phyloP scores from a whole-genome alignment of 2,113 vertebrate genomes.

The Cervus canadensis region DNA sequence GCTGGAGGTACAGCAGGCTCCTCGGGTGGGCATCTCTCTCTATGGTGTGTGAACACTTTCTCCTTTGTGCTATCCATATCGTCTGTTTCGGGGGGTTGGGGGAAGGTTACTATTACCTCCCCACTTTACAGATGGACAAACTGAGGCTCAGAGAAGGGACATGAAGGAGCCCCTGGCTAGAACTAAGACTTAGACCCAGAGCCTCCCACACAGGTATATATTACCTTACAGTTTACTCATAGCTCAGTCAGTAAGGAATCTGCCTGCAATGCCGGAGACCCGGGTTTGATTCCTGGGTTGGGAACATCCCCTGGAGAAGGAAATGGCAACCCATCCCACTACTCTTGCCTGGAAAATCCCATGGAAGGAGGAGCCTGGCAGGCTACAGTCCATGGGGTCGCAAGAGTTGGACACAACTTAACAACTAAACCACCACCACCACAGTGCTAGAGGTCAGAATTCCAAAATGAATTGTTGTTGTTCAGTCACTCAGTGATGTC shows the following conservation, averaged over 20 bases:
- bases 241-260: neutral
- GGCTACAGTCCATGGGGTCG: neutral
- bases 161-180: slow-evolving; percentile 70
- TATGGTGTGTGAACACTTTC: neutral
- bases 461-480: neutral
- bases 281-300: neutral
- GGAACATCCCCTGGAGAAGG: neutral
- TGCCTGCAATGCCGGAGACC: neutral
- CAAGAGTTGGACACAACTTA: neutral
- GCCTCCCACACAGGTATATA: neutral
- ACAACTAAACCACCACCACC: neutral
- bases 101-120: fast-evolving
- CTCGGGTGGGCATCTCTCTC: neutral
- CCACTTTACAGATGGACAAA: slow-evolving; percentile 16
- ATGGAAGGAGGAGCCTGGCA: neutral
- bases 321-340: neutral
- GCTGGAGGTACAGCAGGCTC: neutral
- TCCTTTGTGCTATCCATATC: neutral
- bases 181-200: neutral
- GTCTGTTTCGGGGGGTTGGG: fast-evolving
- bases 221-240: neutral
- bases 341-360: neutral
- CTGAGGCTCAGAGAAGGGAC: slow-evolving; percentile 52
- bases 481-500: neutral
- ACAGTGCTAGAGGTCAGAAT: neutral